Percentiles rank a stretch among this genome's conserved stretches.
These are phyloP conservation scores for Prochilodus magdalenae DNA, from an alignment of 2,113 vertebrate genomes.

Conservation along the genomic window DNA sequence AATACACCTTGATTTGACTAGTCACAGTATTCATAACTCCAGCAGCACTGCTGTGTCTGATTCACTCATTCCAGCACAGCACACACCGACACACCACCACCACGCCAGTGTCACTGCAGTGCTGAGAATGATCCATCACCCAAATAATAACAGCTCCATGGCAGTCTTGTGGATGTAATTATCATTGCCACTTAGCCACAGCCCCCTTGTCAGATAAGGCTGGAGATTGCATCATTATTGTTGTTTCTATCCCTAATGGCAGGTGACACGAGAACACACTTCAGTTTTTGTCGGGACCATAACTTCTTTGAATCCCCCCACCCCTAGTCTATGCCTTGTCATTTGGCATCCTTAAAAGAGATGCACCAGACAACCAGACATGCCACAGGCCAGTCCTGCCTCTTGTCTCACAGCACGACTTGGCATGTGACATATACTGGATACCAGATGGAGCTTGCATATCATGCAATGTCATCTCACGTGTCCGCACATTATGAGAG, in stretches of 20 bases:
- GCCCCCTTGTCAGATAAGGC: neutral
- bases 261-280: neutral
- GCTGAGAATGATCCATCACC: too few relatives aligned
- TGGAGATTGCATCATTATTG: slow-evolving; percentile 13
- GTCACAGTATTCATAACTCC: too few relatives aligned
- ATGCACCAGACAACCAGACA: neutral
- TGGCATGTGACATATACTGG: neutral
- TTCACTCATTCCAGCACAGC: too few relatives aligned
- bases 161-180: too few relatives aligned
- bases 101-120: too few relatives aligned
- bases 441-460: slow-evolving; percentile 19
- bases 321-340: neutral
- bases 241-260: neutral
- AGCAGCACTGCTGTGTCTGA: too few relatives aligned
- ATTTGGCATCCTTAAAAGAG: neutral
- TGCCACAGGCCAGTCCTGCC: neutral
- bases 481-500: slow-evolving; percentile 36
- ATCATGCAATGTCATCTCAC: slow-evolving; percentile 34
- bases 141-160: too few relatives aligned
- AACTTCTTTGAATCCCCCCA: neutral
- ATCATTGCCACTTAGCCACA: slow-evolving; percentile 21
- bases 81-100: too few relatives aligned
- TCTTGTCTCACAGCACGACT: neutral
- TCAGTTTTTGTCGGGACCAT: neutral
- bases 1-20: too few relatives aligned